Percentiles rank a stretch among this genome's conserved stretches.
Conservation (phyloP, 2,797 vertebrate genomes). For the Phataginus tricuspis region DNA sequence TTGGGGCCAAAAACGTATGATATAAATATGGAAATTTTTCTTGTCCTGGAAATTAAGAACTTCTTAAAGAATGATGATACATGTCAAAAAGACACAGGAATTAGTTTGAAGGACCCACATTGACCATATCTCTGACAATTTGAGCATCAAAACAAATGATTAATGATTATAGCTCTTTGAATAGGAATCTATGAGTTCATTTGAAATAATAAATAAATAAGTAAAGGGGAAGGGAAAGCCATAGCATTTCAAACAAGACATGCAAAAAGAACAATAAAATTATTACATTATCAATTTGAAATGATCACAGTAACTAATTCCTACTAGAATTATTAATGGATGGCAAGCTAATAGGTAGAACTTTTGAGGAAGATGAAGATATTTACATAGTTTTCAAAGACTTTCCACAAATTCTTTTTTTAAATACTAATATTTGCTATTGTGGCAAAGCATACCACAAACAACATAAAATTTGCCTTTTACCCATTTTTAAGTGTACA, state of each 20-base stretch:
- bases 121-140: too few species aligned
- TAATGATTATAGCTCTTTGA: not conserved
- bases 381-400: not conserved
- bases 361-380: not conserved
- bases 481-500: too few species aligned
- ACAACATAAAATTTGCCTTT: too few species aligned
- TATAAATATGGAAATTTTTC: not conserved
- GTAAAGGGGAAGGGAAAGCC: too few species aligned
- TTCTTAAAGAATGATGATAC: not conserved
- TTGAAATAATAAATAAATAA: not conserved
- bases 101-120: not conserved
- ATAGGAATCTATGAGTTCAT: not conserved
- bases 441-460: too few species aligned
- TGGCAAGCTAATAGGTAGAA: not conserved
- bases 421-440: not conserved
- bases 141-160: not conserved
- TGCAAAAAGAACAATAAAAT: not conserved
- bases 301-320: not conserved
- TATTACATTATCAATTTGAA: not conserved
- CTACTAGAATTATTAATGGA: not conserved
- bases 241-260: too few species aligned
- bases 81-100: not conserved
- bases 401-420: not conserved
- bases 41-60: not conserved
- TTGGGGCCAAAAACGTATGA: not conserved